Evolutionary conservation across 1,140 invertebrate genomes (phyloP).

Genomic region (Matsumurasca onukii): DNA sequence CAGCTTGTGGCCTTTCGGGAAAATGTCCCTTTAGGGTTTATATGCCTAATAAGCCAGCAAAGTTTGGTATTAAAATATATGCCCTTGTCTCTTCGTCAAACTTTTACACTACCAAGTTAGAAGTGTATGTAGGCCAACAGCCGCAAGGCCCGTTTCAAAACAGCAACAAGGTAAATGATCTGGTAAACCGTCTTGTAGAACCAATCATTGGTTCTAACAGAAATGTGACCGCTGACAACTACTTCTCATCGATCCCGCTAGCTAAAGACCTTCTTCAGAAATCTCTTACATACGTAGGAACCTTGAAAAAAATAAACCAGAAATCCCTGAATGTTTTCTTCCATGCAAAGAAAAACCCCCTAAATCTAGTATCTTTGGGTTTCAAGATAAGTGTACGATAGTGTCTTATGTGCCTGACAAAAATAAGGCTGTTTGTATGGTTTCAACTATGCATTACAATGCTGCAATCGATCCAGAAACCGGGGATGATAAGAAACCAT

Average conservation of each 20-base stretch:
- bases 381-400: neutral
- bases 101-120: slow-evolving; percentile 8
- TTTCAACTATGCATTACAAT: neutral
- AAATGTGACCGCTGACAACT: neutral
- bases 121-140: neutral
- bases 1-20: slow-evolving; percentile 4
- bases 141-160: neutral
- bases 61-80: slow-evolving; percentile 15
- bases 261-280: neutral
- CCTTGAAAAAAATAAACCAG: neutral
- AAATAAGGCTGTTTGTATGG: neutral
- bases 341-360: neutral
- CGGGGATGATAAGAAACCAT: neutral
- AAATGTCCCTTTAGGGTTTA: neutral
- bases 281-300: neutral
- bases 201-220: neutral
- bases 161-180: neutral
- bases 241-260: neutral
- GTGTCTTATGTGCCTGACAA: slow-evolving; percentile 9
- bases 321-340: neutral
- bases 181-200: neutral
- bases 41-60: slow-evolving; percentile 3
- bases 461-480: neutral
- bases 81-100: neutral
- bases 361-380: neutral